Conservation (phyloP, 2,113 vertebrate species). For the Sorex araneus region DNA sequence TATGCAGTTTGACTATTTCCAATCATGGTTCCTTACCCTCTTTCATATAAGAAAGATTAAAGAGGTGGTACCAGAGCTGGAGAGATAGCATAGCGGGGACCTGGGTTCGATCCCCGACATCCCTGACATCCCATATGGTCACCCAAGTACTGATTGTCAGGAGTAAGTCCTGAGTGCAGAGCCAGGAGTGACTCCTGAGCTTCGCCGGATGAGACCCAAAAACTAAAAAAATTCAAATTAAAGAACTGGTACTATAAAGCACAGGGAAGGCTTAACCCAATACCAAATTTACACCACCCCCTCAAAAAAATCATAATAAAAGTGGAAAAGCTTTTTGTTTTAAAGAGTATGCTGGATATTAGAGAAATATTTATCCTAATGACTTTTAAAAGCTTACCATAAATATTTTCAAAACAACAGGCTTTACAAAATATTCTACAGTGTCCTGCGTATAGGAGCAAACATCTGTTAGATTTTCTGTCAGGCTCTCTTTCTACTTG, state of each 20-base stretch:
- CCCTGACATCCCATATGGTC: no score
- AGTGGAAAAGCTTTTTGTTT: constrained; percentile 70
- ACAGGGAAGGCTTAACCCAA: constrained; percentile 74
- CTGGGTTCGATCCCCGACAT: no score
- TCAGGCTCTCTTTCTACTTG: constrained; percentile 75
- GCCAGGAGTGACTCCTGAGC: no score
- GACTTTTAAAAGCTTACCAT: constrained; percentile 74
- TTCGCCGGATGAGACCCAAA: no score
- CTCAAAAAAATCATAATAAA: constrained; percentile 74
- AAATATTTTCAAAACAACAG: constrained; percentile 85
- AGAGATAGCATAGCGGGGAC: no score
- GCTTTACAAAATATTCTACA: constrained; percentile 77
- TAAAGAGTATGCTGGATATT: constrained; percentile 76
- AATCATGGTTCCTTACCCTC: background rate
- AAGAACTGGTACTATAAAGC: constrained; percentile 78
- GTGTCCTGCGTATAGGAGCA: constrained; percentile 70
- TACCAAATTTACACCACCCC: constrained; percentile 74
- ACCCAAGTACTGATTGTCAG: no score
- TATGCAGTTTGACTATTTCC: constrained; percentile 41
- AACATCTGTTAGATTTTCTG: constrained; percentile 77
- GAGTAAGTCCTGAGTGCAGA: no score
- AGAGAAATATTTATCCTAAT: constrained; percentile 75
- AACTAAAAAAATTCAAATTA: background rate
- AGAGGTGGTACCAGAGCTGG: no score
- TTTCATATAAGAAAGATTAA: constrained; percentile 62